Conservation (phyloP, 1,140 invertebrate genomes). For the Ptiloglossa arizonensis region DNA sequence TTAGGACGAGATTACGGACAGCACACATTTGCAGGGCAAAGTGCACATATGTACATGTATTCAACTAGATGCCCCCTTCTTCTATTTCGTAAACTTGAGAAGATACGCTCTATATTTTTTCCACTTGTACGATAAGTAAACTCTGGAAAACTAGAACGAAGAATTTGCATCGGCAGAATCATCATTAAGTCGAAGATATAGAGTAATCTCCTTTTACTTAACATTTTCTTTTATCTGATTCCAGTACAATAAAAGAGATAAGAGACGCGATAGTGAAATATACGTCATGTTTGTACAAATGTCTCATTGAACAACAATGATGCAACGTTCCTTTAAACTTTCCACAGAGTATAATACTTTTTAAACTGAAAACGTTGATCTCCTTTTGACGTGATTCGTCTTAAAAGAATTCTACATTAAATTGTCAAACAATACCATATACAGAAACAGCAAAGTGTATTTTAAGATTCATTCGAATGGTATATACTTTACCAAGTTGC, state of each 20-base stretch:
- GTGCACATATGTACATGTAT: neutral
- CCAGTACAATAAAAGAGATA: neutral
- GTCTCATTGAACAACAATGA: neutral
- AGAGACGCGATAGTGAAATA: neutral
- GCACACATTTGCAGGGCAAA: neutral
- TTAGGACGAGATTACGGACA: slow-evolving; percentile 9
- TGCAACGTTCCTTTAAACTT: neutral
- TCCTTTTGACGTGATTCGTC: too few species aligned
- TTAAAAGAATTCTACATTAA: too few species aligned
- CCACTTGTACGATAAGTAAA: neutral
- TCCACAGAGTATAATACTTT: neutral
- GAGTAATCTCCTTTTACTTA: neutral
- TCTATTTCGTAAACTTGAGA: slow-evolving; percentile 48
- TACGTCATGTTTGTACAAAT: neutral
- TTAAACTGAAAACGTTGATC: too few species aligned
- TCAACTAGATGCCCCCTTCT: neutral
- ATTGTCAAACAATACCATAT: too few species aligned
- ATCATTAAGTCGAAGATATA: neutral
- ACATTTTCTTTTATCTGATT: neutral
- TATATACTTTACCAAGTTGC: too few species aligned
- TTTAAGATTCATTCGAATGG: too few species aligned
- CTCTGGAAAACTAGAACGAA: neutral
- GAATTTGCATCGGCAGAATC: neutral
- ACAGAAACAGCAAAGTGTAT: too few species aligned
- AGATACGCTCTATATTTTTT: slow-evolving; percentile 23